These are phyloP conservation scores for Orthosia cruda DNA, from an alignment of 2,888 invertebrate species.

Conservation along the genomic window DNA sequence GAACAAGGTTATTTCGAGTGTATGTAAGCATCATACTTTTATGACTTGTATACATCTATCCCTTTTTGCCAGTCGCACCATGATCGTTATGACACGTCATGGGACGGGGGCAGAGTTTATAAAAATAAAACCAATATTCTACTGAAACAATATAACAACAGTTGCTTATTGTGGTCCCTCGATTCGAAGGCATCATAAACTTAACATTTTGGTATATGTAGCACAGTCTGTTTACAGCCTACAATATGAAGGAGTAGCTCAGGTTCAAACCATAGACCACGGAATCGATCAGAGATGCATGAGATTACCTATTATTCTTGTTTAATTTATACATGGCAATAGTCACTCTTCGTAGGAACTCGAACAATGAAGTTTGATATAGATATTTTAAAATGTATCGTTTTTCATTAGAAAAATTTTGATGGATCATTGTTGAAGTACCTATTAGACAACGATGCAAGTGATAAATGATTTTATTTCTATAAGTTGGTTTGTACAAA, in stretches of 20 bases:
- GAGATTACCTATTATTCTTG: neutral
- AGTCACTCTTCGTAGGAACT: neutral
- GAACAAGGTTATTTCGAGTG: too few species aligned
- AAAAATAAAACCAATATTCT: neutral
- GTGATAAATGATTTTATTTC: too few species aligned
- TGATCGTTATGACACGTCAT: too few species aligned
- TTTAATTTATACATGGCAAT: neutral
- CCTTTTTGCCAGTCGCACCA: too few species aligned
- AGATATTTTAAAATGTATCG: too few species aligned
- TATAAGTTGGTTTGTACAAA: too few species aligned
- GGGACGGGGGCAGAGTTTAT: neutral
- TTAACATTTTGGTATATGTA: neutral
- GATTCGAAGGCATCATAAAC: neutral
- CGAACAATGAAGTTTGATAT: too few species aligned
- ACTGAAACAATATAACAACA: neutral
- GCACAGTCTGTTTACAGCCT: constrained; percentile 18
- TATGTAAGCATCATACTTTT: too few species aligned
- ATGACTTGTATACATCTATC: too few species aligned
- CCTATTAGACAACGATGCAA: too few species aligned
- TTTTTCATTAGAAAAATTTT: too few species aligned
- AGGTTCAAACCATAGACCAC: constrained; percentile 18
- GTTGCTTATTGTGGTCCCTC: neutral
- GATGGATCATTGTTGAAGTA: too few species aligned
- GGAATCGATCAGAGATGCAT: neutral
- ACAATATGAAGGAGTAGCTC: constrained; percentile 10